These are phyloP conservation scores for Nomada lathburiana DNA, from an alignment of 2,888 invertebrate genomes.

Conservation along the genomic window DNA sequence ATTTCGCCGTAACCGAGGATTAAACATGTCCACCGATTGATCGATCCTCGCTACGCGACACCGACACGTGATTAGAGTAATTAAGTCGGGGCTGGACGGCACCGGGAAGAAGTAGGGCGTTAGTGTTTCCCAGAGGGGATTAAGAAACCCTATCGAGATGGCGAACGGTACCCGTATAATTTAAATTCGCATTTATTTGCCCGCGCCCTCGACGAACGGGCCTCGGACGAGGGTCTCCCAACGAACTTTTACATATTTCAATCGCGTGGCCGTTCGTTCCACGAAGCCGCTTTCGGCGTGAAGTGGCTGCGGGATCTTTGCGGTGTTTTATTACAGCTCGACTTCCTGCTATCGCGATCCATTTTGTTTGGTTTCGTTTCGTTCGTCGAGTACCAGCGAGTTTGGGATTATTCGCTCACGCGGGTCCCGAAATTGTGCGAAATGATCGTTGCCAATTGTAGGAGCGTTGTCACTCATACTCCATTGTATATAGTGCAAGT, in stretches of 20 bases:
- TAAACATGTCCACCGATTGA: constrained; percentile 55
- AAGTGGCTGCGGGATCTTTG: background rate
- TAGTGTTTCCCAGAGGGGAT: constrained; percentile 79
- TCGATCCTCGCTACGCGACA: constrained; percentile 59
- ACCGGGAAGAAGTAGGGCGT: constrained; percentile 79
- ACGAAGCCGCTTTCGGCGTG: too few relatives aligned
- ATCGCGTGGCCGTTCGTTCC: constrained; percentile 2
- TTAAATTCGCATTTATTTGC: constrained; percentile 73
- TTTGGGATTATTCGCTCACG: too few relatives aligned
- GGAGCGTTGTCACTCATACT: too few relatives aligned
- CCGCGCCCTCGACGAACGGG: constrained; percentile 7
- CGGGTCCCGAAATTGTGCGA: too few relatives aligned
- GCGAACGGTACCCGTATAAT: constrained; percentile 75
- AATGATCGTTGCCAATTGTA: too few relatives aligned
- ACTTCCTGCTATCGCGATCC: background rate
- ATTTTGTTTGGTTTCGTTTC: too few relatives aligned
- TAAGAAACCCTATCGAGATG: constrained; percentile 81
- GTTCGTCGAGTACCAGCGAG: too few relatives aligned
- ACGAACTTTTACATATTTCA: constrained; percentile 9
- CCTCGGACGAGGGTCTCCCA: constrained; percentile 12
- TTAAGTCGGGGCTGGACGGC: constrained; percentile 70
- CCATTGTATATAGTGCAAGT: too few relatives aligned
- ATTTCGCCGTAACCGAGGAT: constrained; percentile 38
- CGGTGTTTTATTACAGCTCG: too few relatives aligned
- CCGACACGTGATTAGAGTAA: constrained; percentile 79